Evolutionary conservation across 1,140 invertebrate genomes (phyloP).

Genomic region (Laupala kohalensis): DNA sequence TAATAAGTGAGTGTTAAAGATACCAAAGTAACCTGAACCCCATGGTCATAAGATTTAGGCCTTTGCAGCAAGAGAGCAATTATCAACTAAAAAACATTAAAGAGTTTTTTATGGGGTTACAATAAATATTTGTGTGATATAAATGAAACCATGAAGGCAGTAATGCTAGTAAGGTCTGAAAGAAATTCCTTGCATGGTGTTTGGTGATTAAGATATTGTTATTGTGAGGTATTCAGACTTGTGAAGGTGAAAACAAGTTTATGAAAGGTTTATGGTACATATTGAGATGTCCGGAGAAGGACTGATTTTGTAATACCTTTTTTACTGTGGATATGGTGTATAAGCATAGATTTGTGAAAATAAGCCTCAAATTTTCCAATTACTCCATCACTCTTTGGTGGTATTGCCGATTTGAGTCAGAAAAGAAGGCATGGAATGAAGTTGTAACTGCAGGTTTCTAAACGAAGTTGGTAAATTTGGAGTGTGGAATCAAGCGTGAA

Average conservation of each 20-base stretch:
- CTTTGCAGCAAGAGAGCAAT: background rate
- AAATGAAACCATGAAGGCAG: background rate
- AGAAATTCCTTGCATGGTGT: background rate
- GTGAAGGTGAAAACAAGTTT: too few species aligned
- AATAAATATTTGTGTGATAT: background rate
- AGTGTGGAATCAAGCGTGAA: background rate
- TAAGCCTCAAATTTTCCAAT: too few species aligned
- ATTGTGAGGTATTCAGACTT: too few species aligned
- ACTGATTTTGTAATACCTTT: too few species aligned
- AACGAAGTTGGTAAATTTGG: background rate
- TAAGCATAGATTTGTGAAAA: too few species aligned
- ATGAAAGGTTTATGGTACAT: too few species aligned
- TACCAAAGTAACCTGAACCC: background rate
- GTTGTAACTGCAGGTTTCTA: background rate
- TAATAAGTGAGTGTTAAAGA: background rate
- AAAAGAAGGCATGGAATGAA: background rate
- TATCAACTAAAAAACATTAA: background rate
- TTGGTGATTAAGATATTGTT: too few species aligned
- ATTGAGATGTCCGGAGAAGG: too few species aligned
- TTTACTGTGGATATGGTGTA: too few species aligned
- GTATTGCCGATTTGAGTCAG: too few species aligned
- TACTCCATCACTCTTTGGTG: too few species aligned
- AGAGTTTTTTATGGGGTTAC: background rate
- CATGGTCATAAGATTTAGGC: background rate
- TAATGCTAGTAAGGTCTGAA: background rate